Evolutionary conservation across 35 echinoderm and acorn worm genomes (phyloP).

Genomic region (Hemicentrotus pulcherrimus): DNA sequence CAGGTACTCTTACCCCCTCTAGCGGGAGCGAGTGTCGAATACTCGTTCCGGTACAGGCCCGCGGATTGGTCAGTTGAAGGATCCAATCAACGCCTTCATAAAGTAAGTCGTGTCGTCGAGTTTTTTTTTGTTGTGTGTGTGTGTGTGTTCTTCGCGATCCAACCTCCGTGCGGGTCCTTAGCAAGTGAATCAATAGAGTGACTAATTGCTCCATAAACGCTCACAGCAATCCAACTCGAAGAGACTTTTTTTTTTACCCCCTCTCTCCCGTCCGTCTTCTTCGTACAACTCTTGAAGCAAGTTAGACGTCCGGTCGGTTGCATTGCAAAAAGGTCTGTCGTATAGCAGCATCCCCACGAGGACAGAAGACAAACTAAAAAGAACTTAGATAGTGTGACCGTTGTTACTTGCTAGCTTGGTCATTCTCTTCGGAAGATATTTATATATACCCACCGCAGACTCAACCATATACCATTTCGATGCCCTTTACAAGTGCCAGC

Average conservation of each 20-base stretch:
- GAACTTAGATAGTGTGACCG: slow-evolving; percentile 43
- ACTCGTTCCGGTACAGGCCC: slow-evolving; percentile 42
- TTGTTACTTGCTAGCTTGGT: background rate
- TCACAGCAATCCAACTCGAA: slow-evolving; percentile 52
- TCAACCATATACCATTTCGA: background rate
- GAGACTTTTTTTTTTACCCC: slow-evolving; percentile 26
- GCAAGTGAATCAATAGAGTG: slow-evolving; percentile 49
- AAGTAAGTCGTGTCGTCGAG: slow-evolving; percentile 44
- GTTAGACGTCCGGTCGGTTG: background rate
- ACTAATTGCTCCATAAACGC: slow-evolving; percentile 64
- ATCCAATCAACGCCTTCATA: slow-evolving; percentile 61
- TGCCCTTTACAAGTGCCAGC: background rate
- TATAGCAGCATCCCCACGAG: background rate
- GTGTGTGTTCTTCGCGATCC: background rate
- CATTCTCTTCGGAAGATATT: background rate
- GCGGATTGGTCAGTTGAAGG: slow-evolving; percentile 35
- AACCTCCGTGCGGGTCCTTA: slow-evolving; percentile 16
- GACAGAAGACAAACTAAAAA: background rate
- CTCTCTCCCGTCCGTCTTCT: slow-evolving; percentile 5
- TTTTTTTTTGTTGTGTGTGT: background rate
- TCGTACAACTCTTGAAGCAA: slow-evolving; percentile 29
- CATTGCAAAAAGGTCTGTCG: background rate
- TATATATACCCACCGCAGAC: background rate
- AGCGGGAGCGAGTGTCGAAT: slow-evolving; percentile 25
- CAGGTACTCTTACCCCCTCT: slow-evolving; percentile 38